Evolutionary conservation across 1,140 invertebrate species (phyloP), one percentile per base, ranked within the genome.

Genomic region (Diprion similis): DNA sequence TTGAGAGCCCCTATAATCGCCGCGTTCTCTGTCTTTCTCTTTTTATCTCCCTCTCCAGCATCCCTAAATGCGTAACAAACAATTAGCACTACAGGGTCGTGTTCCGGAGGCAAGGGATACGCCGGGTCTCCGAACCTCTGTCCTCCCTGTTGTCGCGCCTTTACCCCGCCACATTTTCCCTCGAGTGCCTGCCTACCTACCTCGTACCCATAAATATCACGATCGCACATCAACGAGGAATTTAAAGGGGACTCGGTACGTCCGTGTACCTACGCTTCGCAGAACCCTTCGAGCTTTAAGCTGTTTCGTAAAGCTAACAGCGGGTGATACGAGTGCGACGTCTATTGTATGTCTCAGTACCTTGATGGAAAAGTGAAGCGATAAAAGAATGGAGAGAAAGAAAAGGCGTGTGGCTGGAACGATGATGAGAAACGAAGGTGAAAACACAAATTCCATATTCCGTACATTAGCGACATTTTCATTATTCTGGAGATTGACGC

Each of bases 1-100:
- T 59, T 59, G 51, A 59, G 51, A 59, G n/a, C 51, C 51, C 51
- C 51, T 59, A 59, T 59, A 59, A 59, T 59, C 51, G n/a, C 51
- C 51, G 11, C n/a, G 11, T 17, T 59, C 51, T 59, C 24, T 37
- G 11, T 3, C 51, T 59, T 59, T 59, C 51, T 17, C 24, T 59
- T 59, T 59, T 17, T 59, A 13, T 59, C 51, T 59, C 51, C 8
- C 51, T 59, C 51, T 37, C 51, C 51, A 13, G 11, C n/a, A 59
- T 59, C 51, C 51, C 51, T 17, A 59, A 59, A 59, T 17, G 51
- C 51, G 51, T 17, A 59, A 59, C 51, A 59, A 59, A 59, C 51
- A 59, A 59, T 59, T 59, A 59, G 51, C 51, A 59, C 51, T 17
- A 17, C 51, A 17, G 51, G 51, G 51, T 59, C 51, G n/a, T 59